Conservation (phyloP, 2,113 vertebrate species). For the Arizona elegans region DNA sequence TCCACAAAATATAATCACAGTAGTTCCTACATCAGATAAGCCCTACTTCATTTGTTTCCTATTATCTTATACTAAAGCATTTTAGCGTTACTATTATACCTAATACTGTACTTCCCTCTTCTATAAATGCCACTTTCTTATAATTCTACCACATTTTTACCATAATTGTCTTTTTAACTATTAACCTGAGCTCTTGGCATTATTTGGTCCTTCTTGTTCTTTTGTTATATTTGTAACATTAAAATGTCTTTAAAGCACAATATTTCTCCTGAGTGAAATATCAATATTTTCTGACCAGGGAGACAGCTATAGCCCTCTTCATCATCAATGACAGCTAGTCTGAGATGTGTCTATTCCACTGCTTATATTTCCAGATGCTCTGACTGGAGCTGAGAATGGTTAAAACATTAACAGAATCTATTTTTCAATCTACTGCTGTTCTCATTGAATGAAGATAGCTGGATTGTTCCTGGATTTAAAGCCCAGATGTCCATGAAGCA, state of each 20-base stretch:
- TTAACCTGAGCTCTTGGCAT: background rate
- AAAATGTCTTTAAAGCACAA: background rate
- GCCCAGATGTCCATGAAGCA: slow-evolving; percentile 48
- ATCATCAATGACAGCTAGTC: background rate
- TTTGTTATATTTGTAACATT: background rate
- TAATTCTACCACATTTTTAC: too few relatives aligned
- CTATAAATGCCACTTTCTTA: background rate
- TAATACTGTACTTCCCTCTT: background rate
- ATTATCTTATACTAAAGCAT: background rate
- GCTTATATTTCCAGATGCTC: background rate
- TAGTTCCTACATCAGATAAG: background rate
- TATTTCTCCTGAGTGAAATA: background rate
- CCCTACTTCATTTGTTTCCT: background rate
- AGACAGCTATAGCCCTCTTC: background rate
- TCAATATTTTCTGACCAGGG: background rate
- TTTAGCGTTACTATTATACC: background rate
- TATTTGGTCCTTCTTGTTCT: background rate
- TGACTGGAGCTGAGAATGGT: slow-evolving; percentile 7
- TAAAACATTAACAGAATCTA: slow-evolving; percentile 38
- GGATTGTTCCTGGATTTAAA: slow-evolving; percentile 34
- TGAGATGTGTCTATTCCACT: background rate
- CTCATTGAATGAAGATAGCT: slow-evolving; percentile 40
- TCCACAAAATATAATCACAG: background rate
- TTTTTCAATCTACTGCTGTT: slow-evolving; percentile 36
- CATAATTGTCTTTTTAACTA: background rate